These are phyloP conservation scores for Luffia ferchaultella DNA, from an alignment of 2,888 invertebrate species.

Conservation along the genomic window DNA sequence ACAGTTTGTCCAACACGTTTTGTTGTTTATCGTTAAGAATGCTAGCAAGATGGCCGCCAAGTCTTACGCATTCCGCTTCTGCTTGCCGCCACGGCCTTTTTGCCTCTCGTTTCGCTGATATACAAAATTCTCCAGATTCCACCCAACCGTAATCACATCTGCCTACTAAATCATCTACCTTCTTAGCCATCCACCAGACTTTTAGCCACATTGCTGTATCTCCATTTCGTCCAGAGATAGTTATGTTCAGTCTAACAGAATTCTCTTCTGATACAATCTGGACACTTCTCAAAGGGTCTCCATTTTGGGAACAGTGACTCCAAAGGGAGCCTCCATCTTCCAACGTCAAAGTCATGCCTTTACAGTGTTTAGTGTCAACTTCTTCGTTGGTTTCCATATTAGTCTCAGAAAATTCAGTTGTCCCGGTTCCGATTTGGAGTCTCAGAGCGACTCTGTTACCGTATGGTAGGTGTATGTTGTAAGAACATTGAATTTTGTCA, in stretches of 20 bases:
- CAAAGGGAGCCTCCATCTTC: slow-evolving; percentile 66
- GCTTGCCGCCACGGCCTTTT: slow-evolving; percentile 72
- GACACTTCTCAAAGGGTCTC: slow-evolving; percentile 64
- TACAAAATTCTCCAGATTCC: slow-evolving; percentile 71
- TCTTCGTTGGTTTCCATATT: slow-evolving; percentile 31
- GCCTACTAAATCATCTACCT: slow-evolving; percentile 67
- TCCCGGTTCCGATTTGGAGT: slow-evolving; percentile 64
- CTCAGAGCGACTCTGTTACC: slow-evolving; percentile 73
- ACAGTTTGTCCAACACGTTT: slow-evolving; percentile 67
- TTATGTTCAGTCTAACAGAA: slow-evolving; percentile 56
- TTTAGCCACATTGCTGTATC: slow-evolving; percentile 59
- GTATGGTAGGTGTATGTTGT: slow-evolving; percentile 74
- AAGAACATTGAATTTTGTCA: slow-evolving; percentile 70
- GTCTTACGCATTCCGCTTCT: slow-evolving; percentile 69
- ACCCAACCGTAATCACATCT: slow-evolving; percentile 79
- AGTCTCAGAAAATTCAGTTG: slow-evolving; percentile 12
- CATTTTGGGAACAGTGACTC: slow-evolving; percentile 68
- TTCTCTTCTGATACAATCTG: slow-evolving; percentile 69
- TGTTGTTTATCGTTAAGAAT: slow-evolving; percentile 72
- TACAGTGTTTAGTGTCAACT: slow-evolving; percentile 46
- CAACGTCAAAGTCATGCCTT: slow-evolving; percentile 64
- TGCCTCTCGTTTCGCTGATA: slow-evolving; percentile 65
- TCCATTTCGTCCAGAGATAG: slow-evolving; percentile 41
- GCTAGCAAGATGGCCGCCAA: slow-evolving; percentile 75
- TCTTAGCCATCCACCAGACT: slow-evolving; percentile 71